These are phyloP conservation scores for Andrena dorsata DNA, from an alignment of 2,888 invertebrate species.

Conservation along the genomic window DNA sequence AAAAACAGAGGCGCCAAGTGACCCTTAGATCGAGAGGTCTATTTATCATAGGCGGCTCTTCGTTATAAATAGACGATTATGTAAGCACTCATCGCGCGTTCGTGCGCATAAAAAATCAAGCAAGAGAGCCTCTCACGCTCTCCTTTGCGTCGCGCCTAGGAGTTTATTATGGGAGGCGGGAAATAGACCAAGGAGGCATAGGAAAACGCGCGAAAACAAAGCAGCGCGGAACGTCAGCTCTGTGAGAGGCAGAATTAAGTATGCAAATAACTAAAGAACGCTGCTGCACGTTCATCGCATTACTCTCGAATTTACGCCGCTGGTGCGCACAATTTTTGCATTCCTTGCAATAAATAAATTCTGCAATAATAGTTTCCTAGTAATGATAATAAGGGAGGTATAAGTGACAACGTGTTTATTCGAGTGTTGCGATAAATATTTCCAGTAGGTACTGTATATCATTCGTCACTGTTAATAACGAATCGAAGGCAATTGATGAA, in stretches of 20 bases:
- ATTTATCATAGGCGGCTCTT: conserved; percentile 27
- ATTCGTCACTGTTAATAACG: no score
- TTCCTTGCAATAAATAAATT: no score
- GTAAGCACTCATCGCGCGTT: conserved; percentile 49
- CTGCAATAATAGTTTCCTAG: no score
- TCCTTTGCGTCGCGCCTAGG: conserved; percentile 43
- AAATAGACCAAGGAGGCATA: conserved; percentile 43
- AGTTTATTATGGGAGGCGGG: conserved; percentile 39
- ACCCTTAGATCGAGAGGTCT: conserved; percentile 43
- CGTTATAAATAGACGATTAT: conserved; percentile 61
- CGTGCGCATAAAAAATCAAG: conserved; percentile 51
- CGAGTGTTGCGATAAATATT: no score
- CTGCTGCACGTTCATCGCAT: no score
- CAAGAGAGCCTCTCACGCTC: conserved; percentile 50
- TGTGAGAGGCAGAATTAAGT: neutral
- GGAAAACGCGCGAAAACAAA: conserved; percentile 24
- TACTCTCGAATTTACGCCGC: no score
- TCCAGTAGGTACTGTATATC: no score
- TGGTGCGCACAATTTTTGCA: no score
- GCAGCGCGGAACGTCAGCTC: neutral
- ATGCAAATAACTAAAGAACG: neutral
- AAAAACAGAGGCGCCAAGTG: conserved; percentile 14
- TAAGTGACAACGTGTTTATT: no score
- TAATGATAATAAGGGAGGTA: no score
- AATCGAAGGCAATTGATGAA: no score